phyloP scores from a whole-genome alignment of 2,888 invertebrate species.

The Acrobasis consociella region DNA sequence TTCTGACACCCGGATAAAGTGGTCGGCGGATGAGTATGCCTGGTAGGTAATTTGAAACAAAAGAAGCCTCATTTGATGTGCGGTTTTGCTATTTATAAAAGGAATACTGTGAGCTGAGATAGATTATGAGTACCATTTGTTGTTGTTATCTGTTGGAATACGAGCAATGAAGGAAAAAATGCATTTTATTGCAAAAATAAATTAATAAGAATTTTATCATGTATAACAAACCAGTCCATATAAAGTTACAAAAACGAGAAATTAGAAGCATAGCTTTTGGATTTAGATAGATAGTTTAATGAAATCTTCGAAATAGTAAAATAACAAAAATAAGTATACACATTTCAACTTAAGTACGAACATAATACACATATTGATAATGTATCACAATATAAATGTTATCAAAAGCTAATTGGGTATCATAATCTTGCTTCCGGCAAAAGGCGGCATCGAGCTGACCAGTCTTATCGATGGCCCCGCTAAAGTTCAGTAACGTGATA shows the following conservation, averaged over 20 bases:
- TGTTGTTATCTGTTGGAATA: not conserved
- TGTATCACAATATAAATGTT: not conserved
- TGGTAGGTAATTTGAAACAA: slow-evolving; percentile 51
- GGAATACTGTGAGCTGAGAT: not conserved
- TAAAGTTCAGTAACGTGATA: slow-evolving; percentile 2
- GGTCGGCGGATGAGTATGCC: slow-evolving; percentile 64
- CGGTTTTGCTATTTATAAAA: slow-evolving; percentile 7
- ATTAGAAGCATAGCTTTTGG: too few relatives aligned
- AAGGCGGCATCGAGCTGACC: slow-evolving; percentile 2
- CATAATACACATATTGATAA: too few relatives aligned
- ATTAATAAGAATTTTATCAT: too few relatives aligned
- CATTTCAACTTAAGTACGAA: too few relatives aligned
- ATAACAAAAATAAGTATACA: too few relatives aligned
- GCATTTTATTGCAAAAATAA: too few relatives aligned
- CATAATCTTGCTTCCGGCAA: not conserved
- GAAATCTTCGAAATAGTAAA: too few relatives aligned
- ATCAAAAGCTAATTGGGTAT: not conserved
- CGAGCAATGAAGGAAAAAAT: too few relatives aligned
- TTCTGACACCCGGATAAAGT: slow-evolving; percentile 77
- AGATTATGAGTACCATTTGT: not conserved
- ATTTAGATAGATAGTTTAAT: too few relatives aligned
- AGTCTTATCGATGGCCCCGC: not conserved
- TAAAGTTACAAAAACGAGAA: too few relatives aligned
- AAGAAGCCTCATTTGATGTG: slow-evolving; percentile 32
- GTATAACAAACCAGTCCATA: too few relatives aligned